Evolutionary conservation across 2,888 invertebrate genomes (phyloP).

Genomic region (Neoascia interrupta): DNA sequence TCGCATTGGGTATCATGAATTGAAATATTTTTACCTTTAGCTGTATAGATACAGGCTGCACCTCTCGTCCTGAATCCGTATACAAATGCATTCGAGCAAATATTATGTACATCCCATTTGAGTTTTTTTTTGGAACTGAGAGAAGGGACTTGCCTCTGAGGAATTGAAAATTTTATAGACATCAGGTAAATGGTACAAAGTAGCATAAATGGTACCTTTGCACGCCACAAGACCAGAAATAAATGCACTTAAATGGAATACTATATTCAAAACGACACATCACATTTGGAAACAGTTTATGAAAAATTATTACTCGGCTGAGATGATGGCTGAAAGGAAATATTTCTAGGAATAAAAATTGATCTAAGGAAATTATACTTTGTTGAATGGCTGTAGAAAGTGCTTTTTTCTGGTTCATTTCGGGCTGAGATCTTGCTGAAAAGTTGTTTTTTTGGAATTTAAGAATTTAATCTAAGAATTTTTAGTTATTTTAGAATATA

Average conservation of each 20-base stretch:
- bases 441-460: no score
- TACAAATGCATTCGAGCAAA: conserved; percentile 42
- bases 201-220: conserved; percentile 40
- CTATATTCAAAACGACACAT: neutral
- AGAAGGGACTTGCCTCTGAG: conserved; percentile 25
- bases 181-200: conserved; percentile 46
- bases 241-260: conserved; percentile 40
- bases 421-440: no score
- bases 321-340: no score
- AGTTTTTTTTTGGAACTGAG: neutral
- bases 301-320: no score
- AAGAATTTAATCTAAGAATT: no score
- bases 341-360: no score
- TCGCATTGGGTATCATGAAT: conserved; percentile 29
- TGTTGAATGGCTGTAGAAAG: no score
- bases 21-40: conserved; percentile 35
- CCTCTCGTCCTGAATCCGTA: conserved; percentile 16
- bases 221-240: conserved; percentile 2
- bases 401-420: no score
- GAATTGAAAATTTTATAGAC: conserved; percentile 53
- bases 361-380: no score
- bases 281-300: conserved; percentile 1
- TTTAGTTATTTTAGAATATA: no score
- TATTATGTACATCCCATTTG: no score
- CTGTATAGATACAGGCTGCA: conserved; percentile 16